Evolutionary conservation across 1,140 invertebrate genomes (phyloP).

Genomic region (Drosophila nigrodunni): DNA sequence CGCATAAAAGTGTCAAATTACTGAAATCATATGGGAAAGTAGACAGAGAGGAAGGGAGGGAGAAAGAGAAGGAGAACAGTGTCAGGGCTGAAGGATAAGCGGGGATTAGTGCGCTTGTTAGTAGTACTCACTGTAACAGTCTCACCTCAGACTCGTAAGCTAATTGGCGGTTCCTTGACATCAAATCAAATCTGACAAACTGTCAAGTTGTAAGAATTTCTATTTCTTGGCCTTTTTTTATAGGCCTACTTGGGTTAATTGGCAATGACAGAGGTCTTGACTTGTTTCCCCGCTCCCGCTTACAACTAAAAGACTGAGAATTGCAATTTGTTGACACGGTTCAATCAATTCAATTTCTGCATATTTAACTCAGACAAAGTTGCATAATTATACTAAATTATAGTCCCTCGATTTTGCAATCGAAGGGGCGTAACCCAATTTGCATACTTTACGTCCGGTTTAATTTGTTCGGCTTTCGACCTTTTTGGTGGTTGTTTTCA

Average conservation of each 20-base stretch:
- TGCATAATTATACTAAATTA: conserved; percentile 49
- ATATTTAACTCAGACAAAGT: conserved; percentile 8
- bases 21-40: conserved; percentile 56
- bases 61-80: background rate
- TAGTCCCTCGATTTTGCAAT: conserved; percentile 3
- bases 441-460: conserved; percentile 45
- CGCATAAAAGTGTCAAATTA: conserved; percentile 77
- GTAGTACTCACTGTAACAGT: conserved; percentile 32
- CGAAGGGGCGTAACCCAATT: conserved; percentile 46
- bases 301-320: background rate
- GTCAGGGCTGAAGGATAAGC: conserved; percentile 51
- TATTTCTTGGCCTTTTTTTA: conserved; percentile 35
- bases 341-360: conserved; percentile 15
- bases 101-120: conserved; percentile 72
- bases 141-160: conserved; percentile 10
- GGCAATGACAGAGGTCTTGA: conserved; percentile 76
- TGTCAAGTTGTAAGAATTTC: conserved; percentile 50
- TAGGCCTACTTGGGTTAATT: conserved; percentile 57
- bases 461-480: background rate
- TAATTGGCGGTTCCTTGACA: conserved; percentile 56
- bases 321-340: conserved; percentile 39
- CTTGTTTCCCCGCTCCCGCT: conserved; percentile 18
- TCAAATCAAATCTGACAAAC: conserved; percentile 67
- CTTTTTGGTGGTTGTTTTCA: conserved; percentile 17
- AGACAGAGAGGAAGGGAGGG: background rate